A percentile compares a stretch with the other conserved stretches of the same genome.
phyloP scores from a whole-genome alignment of 1,140 invertebrate genomes.

The Drosophila teissieri region DNA sequence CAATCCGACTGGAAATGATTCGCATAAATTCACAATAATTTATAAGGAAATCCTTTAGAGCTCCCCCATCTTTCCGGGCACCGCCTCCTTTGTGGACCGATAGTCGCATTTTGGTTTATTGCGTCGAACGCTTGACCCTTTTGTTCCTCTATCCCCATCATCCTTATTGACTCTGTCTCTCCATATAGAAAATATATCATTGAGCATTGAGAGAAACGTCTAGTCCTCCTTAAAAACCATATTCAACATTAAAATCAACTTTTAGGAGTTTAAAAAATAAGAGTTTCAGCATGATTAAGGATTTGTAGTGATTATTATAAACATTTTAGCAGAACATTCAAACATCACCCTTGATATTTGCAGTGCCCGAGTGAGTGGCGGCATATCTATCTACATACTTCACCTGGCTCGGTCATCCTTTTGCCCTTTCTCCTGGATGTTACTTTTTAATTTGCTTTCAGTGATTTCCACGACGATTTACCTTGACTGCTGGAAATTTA shows the following conservation, averaged over 20 bases:
- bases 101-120: constrained; percentile 69
- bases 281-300: too few relatives aligned
- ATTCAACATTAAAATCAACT: too few relatives aligned
- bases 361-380: constrained; percentile 21
- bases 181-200: constrained; percentile 54
- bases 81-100: constrained; percentile 39
- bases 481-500: constrained; percentile 78
- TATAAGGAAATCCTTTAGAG: constrained; percentile 79
- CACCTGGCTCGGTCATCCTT: constrained; percentile 42
- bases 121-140: constrained; percentile 73
- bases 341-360: neutral
- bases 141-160: constrained; percentile 64
- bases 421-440: constrained; percentile 18
- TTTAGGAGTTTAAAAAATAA: too few relatives aligned
- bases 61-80: constrained; percentile 21
- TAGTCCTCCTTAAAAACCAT: too few relatives aligned
- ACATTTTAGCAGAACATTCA: neutral
- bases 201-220: constrained; percentile 14
- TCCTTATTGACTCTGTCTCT: constrained; percentile 66
- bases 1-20: constrained; percentile 81
- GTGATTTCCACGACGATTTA: constrained; percentile 80
- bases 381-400: constrained; percentile 55
- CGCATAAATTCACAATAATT: constrained; percentile 83
- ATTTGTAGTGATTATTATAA: too few relatives aligned
- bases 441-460: constrained; percentile 78